phyloP scores from a whole-genome alignment of 2,797 vertebrate genomes.

The Podarcis lilfordi region DNA sequence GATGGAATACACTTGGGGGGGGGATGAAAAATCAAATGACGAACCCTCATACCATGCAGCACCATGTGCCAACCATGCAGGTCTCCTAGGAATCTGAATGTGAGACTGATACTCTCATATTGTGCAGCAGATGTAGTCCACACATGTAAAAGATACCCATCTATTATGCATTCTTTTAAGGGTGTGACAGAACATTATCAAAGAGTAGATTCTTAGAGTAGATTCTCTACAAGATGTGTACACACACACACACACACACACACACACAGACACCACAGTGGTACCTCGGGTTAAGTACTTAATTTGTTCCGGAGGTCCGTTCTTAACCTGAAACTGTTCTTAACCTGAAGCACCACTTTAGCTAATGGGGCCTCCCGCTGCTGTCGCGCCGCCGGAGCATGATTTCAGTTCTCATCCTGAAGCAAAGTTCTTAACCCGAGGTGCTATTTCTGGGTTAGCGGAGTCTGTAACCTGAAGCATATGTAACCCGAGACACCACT shows the following conservation, averaged over 20 bases:
- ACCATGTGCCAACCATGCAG: neutral
- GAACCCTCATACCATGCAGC: neutral
- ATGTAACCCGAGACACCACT: no score
- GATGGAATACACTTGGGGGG: neutral
- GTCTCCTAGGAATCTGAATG: neutral
- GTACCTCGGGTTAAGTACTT: no score
- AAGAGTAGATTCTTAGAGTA: neutral
- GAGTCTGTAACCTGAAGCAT: no score
- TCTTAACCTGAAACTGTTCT: no score
- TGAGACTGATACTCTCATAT: neutral
- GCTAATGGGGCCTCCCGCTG: no score
- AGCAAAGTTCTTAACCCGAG: no score
- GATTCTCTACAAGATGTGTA: neutral
- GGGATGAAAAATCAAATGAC: neutral
- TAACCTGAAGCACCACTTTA: no score
- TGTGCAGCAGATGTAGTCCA: neutral
- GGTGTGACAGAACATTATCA: neutral
- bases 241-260: neutral
- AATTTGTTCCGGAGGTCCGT: no score
- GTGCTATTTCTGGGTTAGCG: no score
- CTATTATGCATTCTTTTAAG: neutral
- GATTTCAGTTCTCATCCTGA: no score
- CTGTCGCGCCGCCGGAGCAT: rapidly evolving
- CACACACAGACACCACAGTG: neutral
- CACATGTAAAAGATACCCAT: neutral